phyloP scores from a whole-genome alignment of 2,113 vertebrate species.

The Anarrhichthys ocellatus region DNA sequence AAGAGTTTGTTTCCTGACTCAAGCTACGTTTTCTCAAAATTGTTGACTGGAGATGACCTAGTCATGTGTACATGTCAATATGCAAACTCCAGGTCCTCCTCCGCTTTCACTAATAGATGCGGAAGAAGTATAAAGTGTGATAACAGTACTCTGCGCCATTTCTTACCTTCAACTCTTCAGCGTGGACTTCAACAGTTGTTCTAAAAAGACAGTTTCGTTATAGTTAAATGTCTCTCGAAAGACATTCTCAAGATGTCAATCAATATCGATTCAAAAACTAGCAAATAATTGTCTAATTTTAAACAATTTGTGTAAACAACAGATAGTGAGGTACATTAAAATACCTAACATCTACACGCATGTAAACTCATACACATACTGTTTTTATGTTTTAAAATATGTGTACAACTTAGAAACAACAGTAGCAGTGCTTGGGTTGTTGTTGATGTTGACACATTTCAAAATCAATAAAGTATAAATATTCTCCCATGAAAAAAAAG shows the following conservation, averaged over 20 bases:
- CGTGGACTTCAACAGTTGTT: background rate
- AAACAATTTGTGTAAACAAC: background rate
- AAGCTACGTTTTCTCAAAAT: background rate
- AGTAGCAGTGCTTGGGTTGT: too few species aligned
- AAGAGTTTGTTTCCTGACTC: background rate
- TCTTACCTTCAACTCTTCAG: background rate
- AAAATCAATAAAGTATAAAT: too few species aligned
- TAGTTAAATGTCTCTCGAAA: background rate
- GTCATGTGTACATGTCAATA: slow-evolving; percentile 12
- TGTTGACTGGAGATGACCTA: slow-evolving; percentile 6
- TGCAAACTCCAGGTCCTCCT: background rate
- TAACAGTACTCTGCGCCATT: background rate
- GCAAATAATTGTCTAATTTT: slow-evolving; percentile 4
- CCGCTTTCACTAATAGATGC: background rate
- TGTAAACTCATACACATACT: background rate
- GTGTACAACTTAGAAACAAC: background rate
- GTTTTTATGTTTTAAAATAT: background rate
- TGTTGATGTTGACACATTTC: too few species aligned
- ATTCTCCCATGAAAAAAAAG: too few species aligned
- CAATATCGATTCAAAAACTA: slow-evolving; percentile 12
- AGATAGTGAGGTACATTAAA: background rate
- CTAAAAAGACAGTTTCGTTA: background rate
- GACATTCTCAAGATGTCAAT: slow-evolving; percentile 2
- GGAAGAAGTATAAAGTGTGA: background rate
- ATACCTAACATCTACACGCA: background rate